Evolutionary conservation across 2,888 invertebrate species (phyloP).

Genomic region (Rhagonycha fulva): DNA sequence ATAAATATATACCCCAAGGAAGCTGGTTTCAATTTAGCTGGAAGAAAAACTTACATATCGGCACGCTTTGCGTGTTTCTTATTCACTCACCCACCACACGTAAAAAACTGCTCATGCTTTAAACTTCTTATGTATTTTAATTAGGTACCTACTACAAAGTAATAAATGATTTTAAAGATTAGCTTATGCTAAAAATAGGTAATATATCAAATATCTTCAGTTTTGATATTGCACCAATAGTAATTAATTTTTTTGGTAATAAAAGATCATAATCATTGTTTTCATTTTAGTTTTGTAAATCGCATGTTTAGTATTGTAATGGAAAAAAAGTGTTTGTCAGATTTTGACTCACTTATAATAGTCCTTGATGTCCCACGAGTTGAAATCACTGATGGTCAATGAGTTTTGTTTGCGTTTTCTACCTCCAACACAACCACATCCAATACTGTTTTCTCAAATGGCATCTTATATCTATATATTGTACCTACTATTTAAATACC

Average conservation of each 20-base stretch:
- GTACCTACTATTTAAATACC: too few species aligned
- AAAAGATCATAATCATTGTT: too few species aligned
- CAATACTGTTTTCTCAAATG: too few species aligned
- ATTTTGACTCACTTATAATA: too few species aligned
- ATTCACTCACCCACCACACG: slow-evolving; percentile 6
- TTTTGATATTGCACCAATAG: not conserved
- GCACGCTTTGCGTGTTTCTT: slow-evolving; percentile 23
- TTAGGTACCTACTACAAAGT: not conserved
- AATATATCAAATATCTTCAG: not conserved
- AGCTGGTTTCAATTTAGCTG: slow-evolving; percentile 22
- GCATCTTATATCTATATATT: too few species aligned
- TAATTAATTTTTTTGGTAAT: not conserved
- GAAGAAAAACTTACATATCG: slow-evolving; percentile 19
- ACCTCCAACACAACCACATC: too few species aligned
- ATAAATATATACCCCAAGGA: slow-evolving; percentile 20
- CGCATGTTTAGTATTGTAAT: too few species aligned
- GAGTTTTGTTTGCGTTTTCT: too few species aligned
- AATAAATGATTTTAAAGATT: not conserved
- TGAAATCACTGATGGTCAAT: too few species aligned
- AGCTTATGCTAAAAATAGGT: not conserved
- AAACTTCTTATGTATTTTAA: slow-evolving; percentile 7
- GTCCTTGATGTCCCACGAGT: too few species aligned
- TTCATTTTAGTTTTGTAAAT: too few species aligned
- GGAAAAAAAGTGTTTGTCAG: too few species aligned
- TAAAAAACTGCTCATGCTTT: slow-evolving; percentile 11